Conservation (phyloP, 2,113 vertebrate species). For the Scytalopus superciliaris region DNA sequence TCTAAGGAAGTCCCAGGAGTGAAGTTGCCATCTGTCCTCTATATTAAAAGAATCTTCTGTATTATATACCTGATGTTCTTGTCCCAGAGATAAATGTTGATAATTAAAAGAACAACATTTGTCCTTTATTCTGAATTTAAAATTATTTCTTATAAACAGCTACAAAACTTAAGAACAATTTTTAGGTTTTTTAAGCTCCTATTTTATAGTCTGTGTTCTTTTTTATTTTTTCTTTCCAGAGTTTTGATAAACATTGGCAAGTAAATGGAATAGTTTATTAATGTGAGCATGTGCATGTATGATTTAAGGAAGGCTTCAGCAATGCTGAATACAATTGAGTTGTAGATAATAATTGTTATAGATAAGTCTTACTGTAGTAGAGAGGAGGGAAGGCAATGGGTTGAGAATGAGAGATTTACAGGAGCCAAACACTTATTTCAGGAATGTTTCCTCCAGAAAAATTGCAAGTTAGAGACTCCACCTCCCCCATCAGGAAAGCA, state of each 20-base stretch:
- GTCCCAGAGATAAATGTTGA: slow-evolving; percentile 80
- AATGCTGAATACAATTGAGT: background rate
- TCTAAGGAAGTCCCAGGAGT: slow-evolving; percentile 71
- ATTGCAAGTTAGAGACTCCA: background rate
- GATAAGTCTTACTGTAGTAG: background rate
- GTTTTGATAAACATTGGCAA: background rate
- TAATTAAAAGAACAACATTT: slow-evolving; percentile 79
- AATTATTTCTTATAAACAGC: background rate
- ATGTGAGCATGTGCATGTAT: background rate
- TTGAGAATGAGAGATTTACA: background rate
- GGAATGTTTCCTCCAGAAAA: background rate
- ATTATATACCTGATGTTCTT: slow-evolving; percentile 77
- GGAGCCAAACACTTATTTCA: background rate
- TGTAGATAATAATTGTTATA: background rate
- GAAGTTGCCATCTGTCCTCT: slow-evolving; percentile 80
- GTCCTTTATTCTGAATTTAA: slow-evolving; percentile 68
- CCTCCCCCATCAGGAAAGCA: background rate
- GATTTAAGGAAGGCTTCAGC: background rate
- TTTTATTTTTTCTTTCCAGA: background rate
- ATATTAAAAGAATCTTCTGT: slow-evolving; percentile 75
- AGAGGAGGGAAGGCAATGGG: background rate
- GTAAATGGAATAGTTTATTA: background rate
- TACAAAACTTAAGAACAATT: background rate
- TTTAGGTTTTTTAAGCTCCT: background rate
- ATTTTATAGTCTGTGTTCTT: background rate